These are phyloP conservation scores for Heliconius melpomene DNA, from an alignment of 1,140 invertebrate genomes.

Conservation along the genomic window DNA sequence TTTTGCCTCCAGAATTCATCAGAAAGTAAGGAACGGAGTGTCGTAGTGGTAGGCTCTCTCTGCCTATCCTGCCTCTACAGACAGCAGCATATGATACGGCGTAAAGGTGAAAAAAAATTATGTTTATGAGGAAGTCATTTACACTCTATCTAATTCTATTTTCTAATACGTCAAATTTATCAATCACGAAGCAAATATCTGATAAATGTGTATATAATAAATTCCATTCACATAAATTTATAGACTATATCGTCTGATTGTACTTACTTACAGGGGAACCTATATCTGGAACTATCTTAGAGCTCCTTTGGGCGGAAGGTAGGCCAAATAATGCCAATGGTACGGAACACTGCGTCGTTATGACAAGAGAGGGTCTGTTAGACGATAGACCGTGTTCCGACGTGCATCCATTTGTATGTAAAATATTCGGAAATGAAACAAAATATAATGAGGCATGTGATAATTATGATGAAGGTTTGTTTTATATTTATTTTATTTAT, in stretches of 20 bases:
- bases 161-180: too few species aligned
- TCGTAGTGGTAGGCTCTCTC: too few species aligned
- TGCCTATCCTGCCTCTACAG: too few species aligned
- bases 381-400: conserved; percentile 57
- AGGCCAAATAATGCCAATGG: conserved; percentile 54
- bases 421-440: conserved; percentile 57
- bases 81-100: background rate
- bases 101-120: background rate
- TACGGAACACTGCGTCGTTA: conserved; percentile 60
- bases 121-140: too few species aligned
- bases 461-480: conserved; percentile 53
- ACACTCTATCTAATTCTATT: too few species aligned
- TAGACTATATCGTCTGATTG: conserved; percentile 1
- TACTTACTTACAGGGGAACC: conserved; percentile 48
- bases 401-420: conserved; percentile 62
- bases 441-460: conserved; percentile 56
- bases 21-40: too few species aligned
- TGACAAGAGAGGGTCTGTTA: conserved; percentile 61
- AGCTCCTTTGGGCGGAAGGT: conserved; percentile 61
- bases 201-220: background rate
- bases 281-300: conserved; percentile 54
- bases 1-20: too few species aligned
- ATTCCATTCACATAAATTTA: conserved; percentile 14
- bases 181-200: too few species aligned
- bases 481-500: background rate